Percentiles rank a stretch among this genome's conserved stretches.
These are phyloP conservation scores for Acleris emargana DNA, from an alignment of 2,888 invertebrate genomes.

Conservation along the genomic window DNA sequence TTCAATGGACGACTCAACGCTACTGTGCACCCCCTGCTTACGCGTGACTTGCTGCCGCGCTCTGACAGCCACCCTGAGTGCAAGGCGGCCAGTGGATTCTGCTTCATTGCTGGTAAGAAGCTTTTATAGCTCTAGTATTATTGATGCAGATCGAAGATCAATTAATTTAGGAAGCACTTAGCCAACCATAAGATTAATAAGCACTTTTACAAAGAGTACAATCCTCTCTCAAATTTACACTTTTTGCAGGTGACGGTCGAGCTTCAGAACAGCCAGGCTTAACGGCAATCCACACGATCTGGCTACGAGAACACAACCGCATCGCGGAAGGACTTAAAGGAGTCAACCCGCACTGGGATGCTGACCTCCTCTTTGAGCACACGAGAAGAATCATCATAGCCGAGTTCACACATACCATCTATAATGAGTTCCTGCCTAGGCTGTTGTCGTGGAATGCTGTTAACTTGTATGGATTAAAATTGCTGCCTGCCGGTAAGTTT, in stretches of 20 bases:
- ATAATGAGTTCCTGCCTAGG: slow-evolving; percentile 95
- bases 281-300: slow-evolving; percentile 94
- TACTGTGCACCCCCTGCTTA: slow-evolving; percentile 88
- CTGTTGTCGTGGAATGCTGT: slow-evolving; percentile 95
- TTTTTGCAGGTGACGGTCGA: slow-evolving; percentile 88
- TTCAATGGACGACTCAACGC: slow-evolving; percentile 92
- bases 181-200: neutral
- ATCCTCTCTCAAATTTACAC: no score
- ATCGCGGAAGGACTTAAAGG: slow-evolving; percentile 90
- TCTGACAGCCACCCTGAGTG: slow-evolving; percentile 93
- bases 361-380: slow-evolving; percentile 92
- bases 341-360: slow-evolving; percentile 95
- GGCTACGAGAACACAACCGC: slow-evolving; percentile 95
- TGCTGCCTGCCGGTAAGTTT: slow-evolving; percentile 86
- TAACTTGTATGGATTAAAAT: slow-evolving; percentile 93
- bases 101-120: slow-evolving; percentile 90
- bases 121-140: no score
- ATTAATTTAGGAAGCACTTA: no score
- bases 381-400: slow-evolving; percentile 91
- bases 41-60: slow-evolving; percentile 91
- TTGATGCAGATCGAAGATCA: no score
- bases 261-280: slow-evolving; percentile 96
- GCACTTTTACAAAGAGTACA: neutral
- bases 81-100: slow-evolving; percentile 92
- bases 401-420: slow-evolving; percentile 91